Conservation (phyloP, 2,888 invertebrate species). For the Bruchidius siliquastri region DNA sequence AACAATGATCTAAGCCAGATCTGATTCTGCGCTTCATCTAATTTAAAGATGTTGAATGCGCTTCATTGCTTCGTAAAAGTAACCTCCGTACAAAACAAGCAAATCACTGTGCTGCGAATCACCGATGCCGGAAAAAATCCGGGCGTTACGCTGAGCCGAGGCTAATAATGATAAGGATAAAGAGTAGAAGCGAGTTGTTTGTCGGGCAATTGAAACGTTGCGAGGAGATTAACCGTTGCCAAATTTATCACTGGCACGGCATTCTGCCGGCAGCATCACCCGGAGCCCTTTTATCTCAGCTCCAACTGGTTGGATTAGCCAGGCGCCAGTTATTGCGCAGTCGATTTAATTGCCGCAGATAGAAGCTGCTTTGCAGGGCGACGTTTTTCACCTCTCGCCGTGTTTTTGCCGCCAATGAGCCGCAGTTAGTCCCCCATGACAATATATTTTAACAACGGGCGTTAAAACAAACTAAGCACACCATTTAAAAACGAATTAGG, state of each 20-base stretch:
- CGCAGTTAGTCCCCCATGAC: no score
- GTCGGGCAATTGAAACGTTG: background rate
- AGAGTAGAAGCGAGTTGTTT: background rate
- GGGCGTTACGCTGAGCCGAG: background rate
- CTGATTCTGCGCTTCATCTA: no score
- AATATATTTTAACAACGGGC: no score
- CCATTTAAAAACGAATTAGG: no score
- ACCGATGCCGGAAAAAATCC: background rate
- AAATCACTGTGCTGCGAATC: background rate
- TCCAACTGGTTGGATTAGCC: background rate
- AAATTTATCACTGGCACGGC: background rate
- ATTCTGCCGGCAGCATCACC: background rate
- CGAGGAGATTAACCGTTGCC: background rate
- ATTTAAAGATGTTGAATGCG: no score
- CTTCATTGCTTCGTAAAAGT: no score
- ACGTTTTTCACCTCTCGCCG: no score
- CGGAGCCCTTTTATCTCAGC: background rate
- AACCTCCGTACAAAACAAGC: no score
- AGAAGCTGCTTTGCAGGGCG: no score
- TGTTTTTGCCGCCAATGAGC: no score
- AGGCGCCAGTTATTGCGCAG: background rate
- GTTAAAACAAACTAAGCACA: no score
- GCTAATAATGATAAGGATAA: background rate
- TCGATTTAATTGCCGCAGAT: background rate
- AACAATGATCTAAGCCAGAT: no score